Base-by-base conservation (phyloP, 2,888 invertebrate species). In the Balanococcus diminutus region DNA sequence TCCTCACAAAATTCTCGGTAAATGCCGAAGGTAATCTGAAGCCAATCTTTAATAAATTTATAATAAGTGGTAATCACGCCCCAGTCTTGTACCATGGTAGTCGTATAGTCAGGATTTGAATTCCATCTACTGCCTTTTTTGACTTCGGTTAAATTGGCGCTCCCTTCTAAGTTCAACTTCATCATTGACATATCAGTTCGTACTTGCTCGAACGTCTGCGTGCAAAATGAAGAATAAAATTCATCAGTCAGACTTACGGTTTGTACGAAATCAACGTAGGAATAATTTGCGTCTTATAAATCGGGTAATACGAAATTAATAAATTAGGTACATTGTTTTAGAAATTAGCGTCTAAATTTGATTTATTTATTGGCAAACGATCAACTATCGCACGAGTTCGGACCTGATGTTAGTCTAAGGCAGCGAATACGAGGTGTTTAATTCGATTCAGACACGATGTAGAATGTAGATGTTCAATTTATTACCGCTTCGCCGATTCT, bases 11-110 rank as follows among this genome's bases (percentile, higher is more conserved):
- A 84, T 22, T 84, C 72, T 19, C 75, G 25, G 84, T 42, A 84
- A 22, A 84, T 72, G 22, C 19, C 16, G 22, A n/a, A 82, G 14
- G 56, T 16, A 22, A 89, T 88, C 42, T 87, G 86, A 72, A 87
- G 75, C 88, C 93, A 93, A 88, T 93, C 92, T 89, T 92, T 91
- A 11, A 94, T 89, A 87, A 93, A 92, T 79, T 91, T 91, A 42
- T 91, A 91, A 89, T 93, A 93, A 11, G 92, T 91, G 87, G 92
- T 91, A 86, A 93, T 91, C 2, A 93, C 92, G 42, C 92, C 92
- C 89, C 92, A 92, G 89, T 94, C 94, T 88, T 92, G 92, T 87
- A 92, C 91, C 81, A 92, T 90, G 88, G 92, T 92, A 86, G 90
- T 89, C 0, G 92, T 92, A 1, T 91, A 90, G 88, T 92, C 92